phyloP scores from a whole-genome alignment of 2,888 invertebrate genomes.

The Beris morrisii region DNA sequence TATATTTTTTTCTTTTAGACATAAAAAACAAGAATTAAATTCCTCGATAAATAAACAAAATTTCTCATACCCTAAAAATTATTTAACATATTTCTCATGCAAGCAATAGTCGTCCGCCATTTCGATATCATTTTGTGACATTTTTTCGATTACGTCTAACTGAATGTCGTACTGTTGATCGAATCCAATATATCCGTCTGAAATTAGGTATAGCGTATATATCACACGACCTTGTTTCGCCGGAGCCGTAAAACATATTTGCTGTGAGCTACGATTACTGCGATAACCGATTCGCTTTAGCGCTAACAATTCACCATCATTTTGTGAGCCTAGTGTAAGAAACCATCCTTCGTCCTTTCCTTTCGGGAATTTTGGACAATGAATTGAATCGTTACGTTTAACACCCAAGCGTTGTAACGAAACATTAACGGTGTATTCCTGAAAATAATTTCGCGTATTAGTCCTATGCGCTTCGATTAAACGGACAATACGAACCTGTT shows the following conservation, averaged over 20 bases:
- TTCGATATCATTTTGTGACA: constrained; percentile 1
- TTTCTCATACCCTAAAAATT: neutral
- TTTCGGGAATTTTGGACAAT: constrained; percentile 85
- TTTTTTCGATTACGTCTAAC: constrained; percentile 55
- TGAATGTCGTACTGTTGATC: constrained; percentile 82
- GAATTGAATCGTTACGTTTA: constrained; percentile 66
- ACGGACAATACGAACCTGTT: constrained; percentile 57
- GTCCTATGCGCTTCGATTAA: neutral
- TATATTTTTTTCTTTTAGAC: neutral
- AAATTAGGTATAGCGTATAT: constrained; percentile 82
- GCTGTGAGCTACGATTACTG: constrained; percentile 58
- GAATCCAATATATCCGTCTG: constrained; percentile 89
- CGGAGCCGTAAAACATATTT: constrained; percentile 67
- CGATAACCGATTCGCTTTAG: constrained; percentile 72
- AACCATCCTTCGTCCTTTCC: constrained; percentile 97
- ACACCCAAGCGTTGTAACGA: constrained; percentile 61
- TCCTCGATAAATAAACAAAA: neutral
- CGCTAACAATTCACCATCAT: constrained; percentile 73
- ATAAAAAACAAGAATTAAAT: neutral
- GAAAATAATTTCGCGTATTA: constrained; percentile 17
- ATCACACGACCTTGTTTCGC: constrained; percentile 70
- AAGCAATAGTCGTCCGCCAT: neutral
- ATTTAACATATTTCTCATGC: neutral
- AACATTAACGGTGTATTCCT: constrained; percentile 71
- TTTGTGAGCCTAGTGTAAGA: constrained; percentile 75